Evolutionary conservation across 1,140 invertebrate species (phyloP).

Genomic region (Lucilia cuprina): DNA sequence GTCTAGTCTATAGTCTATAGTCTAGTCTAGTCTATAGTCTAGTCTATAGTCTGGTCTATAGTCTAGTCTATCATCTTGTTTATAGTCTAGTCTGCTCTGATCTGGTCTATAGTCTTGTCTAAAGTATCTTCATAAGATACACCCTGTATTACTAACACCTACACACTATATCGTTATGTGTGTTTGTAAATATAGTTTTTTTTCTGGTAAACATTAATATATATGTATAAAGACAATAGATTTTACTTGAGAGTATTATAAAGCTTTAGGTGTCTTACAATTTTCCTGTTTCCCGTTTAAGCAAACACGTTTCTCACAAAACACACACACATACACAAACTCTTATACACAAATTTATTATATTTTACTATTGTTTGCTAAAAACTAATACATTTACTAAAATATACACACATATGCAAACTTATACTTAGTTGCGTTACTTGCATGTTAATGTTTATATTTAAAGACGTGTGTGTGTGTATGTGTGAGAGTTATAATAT

Average conservation of each 20-base stretch:
- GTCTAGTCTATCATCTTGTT: too few relatives aligned
- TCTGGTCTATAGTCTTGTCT: too few relatives aligned
- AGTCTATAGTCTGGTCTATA: too few relatives aligned
- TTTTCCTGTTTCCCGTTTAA: constrained; percentile 27
- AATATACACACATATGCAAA: neutral
- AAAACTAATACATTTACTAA: neutral
- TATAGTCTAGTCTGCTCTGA: too few relatives aligned
- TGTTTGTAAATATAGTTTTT: too few relatives aligned
- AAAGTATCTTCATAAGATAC: neutral
- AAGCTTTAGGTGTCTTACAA: constrained; percentile 21
- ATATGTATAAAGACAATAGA: constrained; percentile 32
- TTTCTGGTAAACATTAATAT: constrained; percentile 23
- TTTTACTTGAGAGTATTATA: constrained; percentile 26
- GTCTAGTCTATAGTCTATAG: too few relatives aligned
- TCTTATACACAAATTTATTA: neutral
- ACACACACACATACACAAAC: neutral
- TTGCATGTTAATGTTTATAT: neutral
- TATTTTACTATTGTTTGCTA: constrained; percentile 19
- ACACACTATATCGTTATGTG: neutral
- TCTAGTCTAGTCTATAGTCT: too few relatives aligned
- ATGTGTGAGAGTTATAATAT: too few relatives aligned
- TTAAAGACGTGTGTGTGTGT: neutral
- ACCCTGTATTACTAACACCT: neutral
- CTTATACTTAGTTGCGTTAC: neutral
- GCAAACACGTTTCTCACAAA: constrained; percentile 10